Conservation (phyloP, 1,140 invertebrate species). For the Temnothorax longispinosus region DNA sequence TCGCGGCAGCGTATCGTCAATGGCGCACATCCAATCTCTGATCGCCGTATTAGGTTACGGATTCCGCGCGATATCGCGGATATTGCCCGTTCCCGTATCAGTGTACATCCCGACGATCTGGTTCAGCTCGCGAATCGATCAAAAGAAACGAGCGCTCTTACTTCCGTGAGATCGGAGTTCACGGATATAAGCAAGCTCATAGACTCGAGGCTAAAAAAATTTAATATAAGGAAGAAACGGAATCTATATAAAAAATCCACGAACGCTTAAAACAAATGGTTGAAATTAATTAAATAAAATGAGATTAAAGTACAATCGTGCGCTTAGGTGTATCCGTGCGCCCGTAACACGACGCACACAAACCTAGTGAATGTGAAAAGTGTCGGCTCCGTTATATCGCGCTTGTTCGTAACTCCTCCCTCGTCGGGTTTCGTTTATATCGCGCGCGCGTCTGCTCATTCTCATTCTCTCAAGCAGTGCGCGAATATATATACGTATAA, state of each 20-base stretch:
- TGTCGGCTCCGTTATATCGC: constrained; percentile 54
- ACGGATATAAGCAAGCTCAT: neutral
- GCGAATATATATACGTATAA: neutral
- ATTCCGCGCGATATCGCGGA: constrained; percentile 36
- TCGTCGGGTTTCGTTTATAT: constrained; percentile 51
- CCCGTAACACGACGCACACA: neutral
- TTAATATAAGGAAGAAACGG: neutral
- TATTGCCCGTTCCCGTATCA: constrained; percentile 9
- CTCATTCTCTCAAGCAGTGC: constrained; percentile 45
- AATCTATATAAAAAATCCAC: neutral
- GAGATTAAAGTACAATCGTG: neutral
- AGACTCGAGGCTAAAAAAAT: no score
- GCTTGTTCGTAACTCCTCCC: constrained; percentile 59
- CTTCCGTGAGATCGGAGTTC: neutral
- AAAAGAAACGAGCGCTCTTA: neutral
- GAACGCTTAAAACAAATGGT: neutral
- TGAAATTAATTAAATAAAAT: constrained; percentile 29
- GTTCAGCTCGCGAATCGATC: constrained; percentile 30
- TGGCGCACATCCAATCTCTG: constrained; percentile 50
- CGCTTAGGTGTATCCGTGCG: neutral
- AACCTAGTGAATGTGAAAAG: constrained; percentile 53
- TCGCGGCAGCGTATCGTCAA: constrained; percentile 42
- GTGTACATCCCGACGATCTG: constrained; percentile 14
- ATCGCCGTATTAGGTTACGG: constrained; percentile 36
- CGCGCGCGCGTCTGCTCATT: constrained; percentile 24